A percentile compares a stretch with the other conserved stretches of the same genome.
These are phyloP conservation scores for Torymus auratus DNA, from an alignment of 2,888 invertebrate species.

Conservation along the genomic window DNA sequence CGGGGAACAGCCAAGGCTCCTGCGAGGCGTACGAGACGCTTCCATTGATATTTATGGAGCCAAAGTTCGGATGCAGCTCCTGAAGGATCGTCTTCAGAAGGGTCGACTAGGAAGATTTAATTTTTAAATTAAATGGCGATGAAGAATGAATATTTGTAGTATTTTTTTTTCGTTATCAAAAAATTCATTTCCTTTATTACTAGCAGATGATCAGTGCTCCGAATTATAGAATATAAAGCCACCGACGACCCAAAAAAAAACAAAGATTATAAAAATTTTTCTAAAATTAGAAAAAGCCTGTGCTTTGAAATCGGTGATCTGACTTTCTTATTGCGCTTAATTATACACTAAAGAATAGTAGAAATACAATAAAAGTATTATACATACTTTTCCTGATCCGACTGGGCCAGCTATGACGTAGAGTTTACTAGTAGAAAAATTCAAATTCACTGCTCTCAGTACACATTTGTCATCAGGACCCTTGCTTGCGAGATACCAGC, in stretches of 20 bases:
- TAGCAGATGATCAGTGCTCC: too few species aligned
- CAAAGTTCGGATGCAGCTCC: constrained; percentile 82
- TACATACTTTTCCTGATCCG: constrained; percentile 86
- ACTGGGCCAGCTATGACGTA: constrained; percentile 92
- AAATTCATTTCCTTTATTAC: too few species aligned
- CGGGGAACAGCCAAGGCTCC: constrained; percentile 90
- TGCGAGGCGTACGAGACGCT: constrained; percentile 87
- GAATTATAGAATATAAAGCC: too few species aligned
- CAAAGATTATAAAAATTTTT: too few species aligned
- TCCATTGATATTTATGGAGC: constrained; percentile 83
- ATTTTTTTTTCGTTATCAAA: too few species aligned
- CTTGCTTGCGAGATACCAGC: too few species aligned
- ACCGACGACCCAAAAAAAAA: too few species aligned
- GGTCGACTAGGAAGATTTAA: constrained; percentile 77
- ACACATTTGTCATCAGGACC: constrained; percentile 66
- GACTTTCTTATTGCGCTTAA: too few species aligned
- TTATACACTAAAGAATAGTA: background rate
- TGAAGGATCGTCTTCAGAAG: constrained; percentile 84
- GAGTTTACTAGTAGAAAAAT: constrained; percentile 80
- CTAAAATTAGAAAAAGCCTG: too few species aligned
- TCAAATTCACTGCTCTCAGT: constrained; percentile 78
- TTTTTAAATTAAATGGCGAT: too few species aligned
- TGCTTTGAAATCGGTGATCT: too few species aligned
- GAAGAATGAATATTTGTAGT: too few species aligned
- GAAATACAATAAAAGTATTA: background rate